Conservation (phyloP, 2,888 invertebrate species). For the Iselma pallidipennis region DNA sequence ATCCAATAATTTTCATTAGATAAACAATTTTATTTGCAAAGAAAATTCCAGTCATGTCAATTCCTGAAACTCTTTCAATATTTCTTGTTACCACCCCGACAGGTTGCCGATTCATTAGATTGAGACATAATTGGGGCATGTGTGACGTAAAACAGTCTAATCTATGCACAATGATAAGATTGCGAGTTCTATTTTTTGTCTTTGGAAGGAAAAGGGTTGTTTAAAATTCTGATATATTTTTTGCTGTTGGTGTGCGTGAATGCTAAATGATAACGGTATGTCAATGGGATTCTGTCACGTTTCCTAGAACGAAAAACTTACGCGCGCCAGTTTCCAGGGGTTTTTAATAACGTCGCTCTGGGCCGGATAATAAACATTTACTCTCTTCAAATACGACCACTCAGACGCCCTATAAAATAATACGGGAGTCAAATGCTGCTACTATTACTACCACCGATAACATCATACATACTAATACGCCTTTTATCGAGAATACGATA, state of each 20-base stretch:
- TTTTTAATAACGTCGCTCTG: conserved; percentile 50
- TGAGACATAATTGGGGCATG: neutral
- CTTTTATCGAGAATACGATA: conserved; percentile 26
- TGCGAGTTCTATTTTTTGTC: neutral
- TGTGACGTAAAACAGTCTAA: neutral
- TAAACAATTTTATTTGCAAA: too few species aligned
- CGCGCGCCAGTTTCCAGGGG: conserved; percentile 37
- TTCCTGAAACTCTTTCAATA: conserved; percentile 27
- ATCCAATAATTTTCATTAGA: too few species aligned
- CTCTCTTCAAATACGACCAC: conserved; percentile 46
- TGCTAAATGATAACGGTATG: conserved; percentile 10
- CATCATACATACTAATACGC: conserved; percentile 47
- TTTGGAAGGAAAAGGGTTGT: neutral
- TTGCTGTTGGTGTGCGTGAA: neutral
- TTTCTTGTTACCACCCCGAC: neutral
- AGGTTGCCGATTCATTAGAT: too few species aligned
- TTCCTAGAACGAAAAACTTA: conserved; percentile 25
- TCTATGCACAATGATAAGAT: neutral
- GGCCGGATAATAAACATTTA: conserved; percentile 51
- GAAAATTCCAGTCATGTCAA: conserved; percentile 51
- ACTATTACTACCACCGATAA: conserved; percentile 31
- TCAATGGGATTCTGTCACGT: conserved; percentile 49
- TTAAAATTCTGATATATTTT: neutral
- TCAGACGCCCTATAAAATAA: conserved; percentile 48
- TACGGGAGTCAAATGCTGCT: conserved; percentile 28